Conservation (phyloP, 1,140 invertebrate species). For the Nephotettix cincticeps region DNA sequence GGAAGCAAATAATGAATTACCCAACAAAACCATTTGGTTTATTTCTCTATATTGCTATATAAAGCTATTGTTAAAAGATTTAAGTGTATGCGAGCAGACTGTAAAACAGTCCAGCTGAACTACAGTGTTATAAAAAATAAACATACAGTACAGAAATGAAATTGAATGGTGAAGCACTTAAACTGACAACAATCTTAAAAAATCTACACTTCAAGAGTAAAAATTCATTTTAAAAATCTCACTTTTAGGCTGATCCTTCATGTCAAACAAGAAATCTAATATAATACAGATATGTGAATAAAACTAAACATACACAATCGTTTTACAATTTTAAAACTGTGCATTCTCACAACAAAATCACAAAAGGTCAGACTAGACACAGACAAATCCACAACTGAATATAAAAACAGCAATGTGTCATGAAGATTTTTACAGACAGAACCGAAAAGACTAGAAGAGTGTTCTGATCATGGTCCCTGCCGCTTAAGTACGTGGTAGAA, state of each 20-base stretch:
- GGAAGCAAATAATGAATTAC: neutral
- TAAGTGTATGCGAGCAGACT: neutral
- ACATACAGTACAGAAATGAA: neutral
- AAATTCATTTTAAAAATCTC: no score
- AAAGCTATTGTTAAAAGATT: constrained; percentile 14
- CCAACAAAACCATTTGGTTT: constrained; percentile 15
- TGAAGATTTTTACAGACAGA: neutral
- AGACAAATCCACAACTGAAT: neutral
- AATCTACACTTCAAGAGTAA: no score
- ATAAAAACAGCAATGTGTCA: neutral
- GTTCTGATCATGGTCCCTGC: neutral
- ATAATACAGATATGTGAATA: neutral
- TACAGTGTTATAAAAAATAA: neutral
- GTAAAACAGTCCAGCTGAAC: constrained; percentile 8
- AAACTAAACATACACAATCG: neutral
- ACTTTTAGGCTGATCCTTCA: no score
- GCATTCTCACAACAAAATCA: neutral
- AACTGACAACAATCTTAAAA: no score
- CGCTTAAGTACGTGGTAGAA: neutral
- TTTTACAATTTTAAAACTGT: neutral
- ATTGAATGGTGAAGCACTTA: no score
- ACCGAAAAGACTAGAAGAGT: neutral
- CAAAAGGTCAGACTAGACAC: neutral
- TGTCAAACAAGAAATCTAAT: neutral
- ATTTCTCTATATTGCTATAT: constrained; percentile 15